Conservation (phyloP, 1,140 invertebrate genomes). For the Branchinecta lynchi region DNA sequence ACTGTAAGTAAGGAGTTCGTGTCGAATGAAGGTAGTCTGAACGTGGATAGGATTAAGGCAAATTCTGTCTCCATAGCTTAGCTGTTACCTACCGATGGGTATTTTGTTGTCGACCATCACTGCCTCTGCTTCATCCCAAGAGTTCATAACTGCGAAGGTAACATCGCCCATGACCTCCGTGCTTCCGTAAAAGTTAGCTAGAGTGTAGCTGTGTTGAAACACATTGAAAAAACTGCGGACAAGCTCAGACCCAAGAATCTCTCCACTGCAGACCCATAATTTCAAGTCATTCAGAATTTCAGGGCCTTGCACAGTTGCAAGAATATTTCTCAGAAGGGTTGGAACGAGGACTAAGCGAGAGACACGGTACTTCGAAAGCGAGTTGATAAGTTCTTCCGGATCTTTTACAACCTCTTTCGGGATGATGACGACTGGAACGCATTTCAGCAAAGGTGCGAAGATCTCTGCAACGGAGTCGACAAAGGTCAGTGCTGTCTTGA, state of each 20-base stretch:
- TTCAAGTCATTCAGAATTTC: conserved; percentile 39
- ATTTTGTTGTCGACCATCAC: conserved; percentile 41
- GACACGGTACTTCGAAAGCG: conserved; percentile 51
- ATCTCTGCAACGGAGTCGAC: conserved; percentile 73
- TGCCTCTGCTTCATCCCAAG: conserved; percentile 39
- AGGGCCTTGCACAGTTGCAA: conserved; percentile 43
- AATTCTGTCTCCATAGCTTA: neutral
- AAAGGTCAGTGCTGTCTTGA: conserved; percentile 75
- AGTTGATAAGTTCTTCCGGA: conserved; percentile 48
- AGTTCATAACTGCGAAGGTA: conserved; percentile 42
- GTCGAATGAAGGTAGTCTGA: no score
- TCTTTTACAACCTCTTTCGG: conserved; percentile 51
- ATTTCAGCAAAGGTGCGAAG: conserved; percentile 62
- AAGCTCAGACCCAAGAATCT: conserved; percentile 47
- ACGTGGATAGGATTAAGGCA: neutral
- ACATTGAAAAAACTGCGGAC: conserved; percentile 52
- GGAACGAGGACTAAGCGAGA: conserved; percentile 63
- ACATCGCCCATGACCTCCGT: conserved; percentile 75
- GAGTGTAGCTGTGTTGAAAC: conserved; percentile 41
- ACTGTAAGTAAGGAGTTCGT: no score
- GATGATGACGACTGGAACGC: conserved; percentile 47
- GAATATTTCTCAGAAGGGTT: conserved; percentile 55
- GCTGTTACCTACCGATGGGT: conserved; percentile 50
- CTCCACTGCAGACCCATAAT: conserved; percentile 68
- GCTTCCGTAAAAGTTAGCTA: conserved; percentile 77